Evolutionary conservation across 2,888 invertebrate genomes (phyloP), one percentile per base, ranked within the genome.

Genomic region (Zygothrica quintamaculata): DNA sequence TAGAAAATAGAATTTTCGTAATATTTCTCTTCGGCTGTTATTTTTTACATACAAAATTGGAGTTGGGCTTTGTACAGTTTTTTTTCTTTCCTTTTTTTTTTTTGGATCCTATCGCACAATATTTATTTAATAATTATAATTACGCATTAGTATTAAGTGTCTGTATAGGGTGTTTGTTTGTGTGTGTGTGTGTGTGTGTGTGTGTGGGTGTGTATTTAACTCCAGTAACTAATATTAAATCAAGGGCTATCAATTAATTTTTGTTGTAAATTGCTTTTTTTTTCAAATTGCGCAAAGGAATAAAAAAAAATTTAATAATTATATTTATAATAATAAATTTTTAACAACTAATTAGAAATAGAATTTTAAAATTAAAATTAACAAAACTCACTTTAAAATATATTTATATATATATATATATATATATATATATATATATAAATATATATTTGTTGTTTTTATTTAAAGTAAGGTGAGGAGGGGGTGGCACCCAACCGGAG

Each of bases 61-160:
- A 87, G 85, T 77, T 75, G 73, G 81, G 71, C 87, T 85, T 82
- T 82, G 87, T 82, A 82, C 82, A 82, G 66, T 71, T 70, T 67
- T 65, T 81, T 53, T 62, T 55, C 5, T 22, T 22, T 22, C 5
- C 18, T 22, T 22, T 22, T 22, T 22, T 22, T 22, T 22, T 22
- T 22, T 22, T 22, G 66, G 51, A 65, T 62, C 53, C 53, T 70
- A 57, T 74, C 47, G 70, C 57, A 50, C 51, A 65, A 74, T 62
- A 61, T 62, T 48, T 62, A 61, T 62, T 48, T 47, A 34, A 40
- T 31, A 7, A 11, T 73, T 67, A 75, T 64, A 65, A 73, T 67
- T 70, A 78, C 4, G 31, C 43, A 43, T 47, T 40, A 40, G 31
- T 59, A n/a, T 42, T 75, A 65, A n/a, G n/a, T n/a, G n/a, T n/a